These are phyloP conservation scores for Lysandra coridon DNA, from an alignment of 2,888 invertebrate species.

Conservation along the genomic window DNA sequence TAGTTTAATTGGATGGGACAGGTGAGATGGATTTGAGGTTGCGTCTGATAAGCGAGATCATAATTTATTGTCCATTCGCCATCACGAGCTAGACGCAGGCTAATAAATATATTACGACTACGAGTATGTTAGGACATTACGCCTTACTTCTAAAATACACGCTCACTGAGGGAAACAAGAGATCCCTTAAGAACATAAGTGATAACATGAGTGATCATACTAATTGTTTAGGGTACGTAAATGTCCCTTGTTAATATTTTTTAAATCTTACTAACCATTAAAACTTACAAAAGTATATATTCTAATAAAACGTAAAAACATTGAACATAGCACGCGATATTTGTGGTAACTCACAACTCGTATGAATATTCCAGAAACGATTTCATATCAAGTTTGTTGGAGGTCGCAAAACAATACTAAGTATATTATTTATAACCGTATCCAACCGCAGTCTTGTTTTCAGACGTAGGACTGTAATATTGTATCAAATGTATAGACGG, in stretches of 20 bases:
- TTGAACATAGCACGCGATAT: background rate
- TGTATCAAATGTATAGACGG: background rate
- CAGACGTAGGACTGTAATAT: background rate
- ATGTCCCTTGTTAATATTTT: too few relatives aligned
- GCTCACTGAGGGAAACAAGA: too few relatives aligned
- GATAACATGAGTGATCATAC: too few relatives aligned
- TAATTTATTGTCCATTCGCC: background rate
- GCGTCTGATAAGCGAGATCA: constrained; percentile 4
- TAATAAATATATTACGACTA: background rate
- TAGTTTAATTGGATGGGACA: constrained; percentile 3
- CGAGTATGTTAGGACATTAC: background rate
- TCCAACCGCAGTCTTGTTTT: constrained; percentile 1
- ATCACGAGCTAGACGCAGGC: background rate
- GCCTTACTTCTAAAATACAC: too few relatives aligned
- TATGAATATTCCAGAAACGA: constrained; percentile 26
- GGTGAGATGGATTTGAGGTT: constrained; percentile 16
- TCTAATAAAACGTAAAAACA: background rate
- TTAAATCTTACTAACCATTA: too few relatives aligned
- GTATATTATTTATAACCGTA: constrained; percentile 21
- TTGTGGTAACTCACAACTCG: background rate
- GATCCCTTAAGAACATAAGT: too few relatives aligned
- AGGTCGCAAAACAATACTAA: constrained; percentile 1
- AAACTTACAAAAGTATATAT: too few relatives aligned
- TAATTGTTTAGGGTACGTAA: too few relatives aligned
- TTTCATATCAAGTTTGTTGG: constrained; percentile 23